phyloP scores from a whole-genome alignment of 2,888 invertebrate species.

The Thysanoteuthis rhombus region DNA sequence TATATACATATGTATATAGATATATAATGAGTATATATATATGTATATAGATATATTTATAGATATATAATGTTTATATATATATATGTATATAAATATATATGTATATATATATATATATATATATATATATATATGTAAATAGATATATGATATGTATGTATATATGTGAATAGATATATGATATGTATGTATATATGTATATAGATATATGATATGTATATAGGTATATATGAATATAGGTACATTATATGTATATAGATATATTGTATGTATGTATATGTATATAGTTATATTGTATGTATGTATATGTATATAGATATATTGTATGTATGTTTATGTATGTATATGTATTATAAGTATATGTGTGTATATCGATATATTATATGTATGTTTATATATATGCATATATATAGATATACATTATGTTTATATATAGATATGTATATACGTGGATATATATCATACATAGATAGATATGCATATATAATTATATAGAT shows the following conservation, averaged over 20 bases:
- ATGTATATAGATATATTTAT: too few relatives aligned
- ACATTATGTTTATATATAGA: neutral
- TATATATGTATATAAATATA: neutral
- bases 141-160: too few relatives aligned
- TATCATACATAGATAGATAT: too few relatives aligned
- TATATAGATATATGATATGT: neutral
- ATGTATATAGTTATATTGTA: too few relatives aligned
- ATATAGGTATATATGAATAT: neutral
- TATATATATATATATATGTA: constrained; percentile 37
- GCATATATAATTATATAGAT: too few relatives aligned
- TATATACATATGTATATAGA: neutral
- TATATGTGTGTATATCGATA: neutral
- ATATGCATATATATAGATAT: neutral
- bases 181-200: constrained; percentile 29
- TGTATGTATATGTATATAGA: too few relatives aligned
- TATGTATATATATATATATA: constrained; percentile 36
- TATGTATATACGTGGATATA: neutral
- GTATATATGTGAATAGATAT: too few relatives aligned
- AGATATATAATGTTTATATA: too few relatives aligned
- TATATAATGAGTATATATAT: too few relatives aligned
- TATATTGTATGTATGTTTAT: too few relatives aligned
- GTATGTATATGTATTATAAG: too few relatives aligned
- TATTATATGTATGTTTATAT: neutral
- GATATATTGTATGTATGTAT: too few relatives aligned
- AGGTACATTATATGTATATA: neutral